Percentiles rank a stretch among this genome's conserved stretches.
Evolutionary conservation across 1,140 invertebrate genomes (phyloP).

Genomic region (Lepidurus apus): DNA sequence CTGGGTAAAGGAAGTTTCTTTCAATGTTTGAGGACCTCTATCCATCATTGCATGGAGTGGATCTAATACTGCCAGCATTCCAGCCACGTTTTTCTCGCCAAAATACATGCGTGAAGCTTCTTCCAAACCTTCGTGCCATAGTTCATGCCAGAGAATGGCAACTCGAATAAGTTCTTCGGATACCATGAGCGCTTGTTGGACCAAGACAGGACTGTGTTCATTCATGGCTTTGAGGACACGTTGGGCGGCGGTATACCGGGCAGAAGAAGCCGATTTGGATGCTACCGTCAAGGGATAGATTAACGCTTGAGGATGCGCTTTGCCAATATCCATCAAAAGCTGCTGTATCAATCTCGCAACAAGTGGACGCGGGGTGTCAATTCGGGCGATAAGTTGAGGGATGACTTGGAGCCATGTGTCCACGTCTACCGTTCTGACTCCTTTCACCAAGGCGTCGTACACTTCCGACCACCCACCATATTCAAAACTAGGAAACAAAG

Average conservation of each 20-base stretch:
- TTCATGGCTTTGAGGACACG: conserved; percentile 93
- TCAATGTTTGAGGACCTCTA: conserved; percentile 86
- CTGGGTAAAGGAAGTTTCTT: conserved; percentile 95
- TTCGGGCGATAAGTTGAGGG: conserved; percentile 94
- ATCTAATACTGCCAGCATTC: conserved; percentile 92
- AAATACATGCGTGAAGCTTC: conserved; percentile 96
- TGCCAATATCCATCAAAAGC: conserved; percentile 87
- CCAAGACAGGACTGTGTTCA: conserved; percentile 84
- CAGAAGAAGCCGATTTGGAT: conserved; percentile 81
- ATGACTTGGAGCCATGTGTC: conserved; percentile 98
- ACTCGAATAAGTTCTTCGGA: conserved; percentile 97
- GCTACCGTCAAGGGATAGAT: conserved; percentile 97
- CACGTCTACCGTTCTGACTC: conserved; percentile 87
- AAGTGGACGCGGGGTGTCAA: conserved; percentile 82
- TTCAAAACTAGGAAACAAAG: conserved; percentile 53
- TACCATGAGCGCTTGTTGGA: conserved; percentile 84
- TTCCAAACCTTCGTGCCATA: conserved; percentile 98
- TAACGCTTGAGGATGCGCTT: conserved; percentile 69
- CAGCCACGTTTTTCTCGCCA: conserved; percentile 86
- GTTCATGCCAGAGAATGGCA: conserved; percentile 98
- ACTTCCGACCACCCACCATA: conserved; percentile 90
- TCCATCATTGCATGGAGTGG: conserved; percentile 92
- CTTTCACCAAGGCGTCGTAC: conserved; percentile 86
- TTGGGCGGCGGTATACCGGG: conserved; percentile 83
- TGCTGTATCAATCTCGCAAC: conserved; percentile 88